Evolutionary conservation across 2,797 vertebrate genomes (phyloP), one percentile per base, ranked within the genome.

Genomic region (Phylloscopus collybita): DNA sequence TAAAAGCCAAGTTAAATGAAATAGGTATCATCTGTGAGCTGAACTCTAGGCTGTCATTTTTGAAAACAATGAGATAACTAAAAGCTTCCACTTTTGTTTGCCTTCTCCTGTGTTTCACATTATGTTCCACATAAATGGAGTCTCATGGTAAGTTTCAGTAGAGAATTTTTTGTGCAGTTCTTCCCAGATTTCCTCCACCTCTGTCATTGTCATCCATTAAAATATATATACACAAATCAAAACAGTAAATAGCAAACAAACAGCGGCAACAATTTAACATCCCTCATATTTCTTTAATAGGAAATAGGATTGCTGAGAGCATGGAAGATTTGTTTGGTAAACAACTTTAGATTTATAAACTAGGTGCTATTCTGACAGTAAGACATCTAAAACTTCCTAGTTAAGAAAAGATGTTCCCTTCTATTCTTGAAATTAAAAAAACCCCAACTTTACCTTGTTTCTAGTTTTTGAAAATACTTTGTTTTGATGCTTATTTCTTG

Each of bases 221-320:
- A 96, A 90, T 32, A 78, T 79, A 71, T 54, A 70, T 51, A 42
- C 1, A 21, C 36, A 85, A 92, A 93, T 85, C 45, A 93, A 93
- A 96, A 88, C 3, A 61, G 25, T 40, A 90, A 94, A 92, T 23
- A 82, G 30, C 34, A 93, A 95, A 83, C 18, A 95, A 93, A 83
- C 12, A 87, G 50, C 40, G 90, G 65, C 59, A 75, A 72, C 38
- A 67, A 56, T 89, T 86, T 94, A 78, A 87, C 22, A 9, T 64
- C 8, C 23, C 26, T 90, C 44, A 14, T 84, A 51, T 73, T 95
- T 89, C 80, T 67, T 53, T 92, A 13, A 10, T 56, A 30, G 6
- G 5, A 30, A 38, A 22, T 50, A 75, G 3, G 9, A 76, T 21
- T 78, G 16, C 10, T 66, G 23, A 61, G 15, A 62, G 20, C 30